phyloP scores from a whole-genome alignment of 35 echinoderm and acorn worm species.

The Holothuria glaberrima region DNA sequence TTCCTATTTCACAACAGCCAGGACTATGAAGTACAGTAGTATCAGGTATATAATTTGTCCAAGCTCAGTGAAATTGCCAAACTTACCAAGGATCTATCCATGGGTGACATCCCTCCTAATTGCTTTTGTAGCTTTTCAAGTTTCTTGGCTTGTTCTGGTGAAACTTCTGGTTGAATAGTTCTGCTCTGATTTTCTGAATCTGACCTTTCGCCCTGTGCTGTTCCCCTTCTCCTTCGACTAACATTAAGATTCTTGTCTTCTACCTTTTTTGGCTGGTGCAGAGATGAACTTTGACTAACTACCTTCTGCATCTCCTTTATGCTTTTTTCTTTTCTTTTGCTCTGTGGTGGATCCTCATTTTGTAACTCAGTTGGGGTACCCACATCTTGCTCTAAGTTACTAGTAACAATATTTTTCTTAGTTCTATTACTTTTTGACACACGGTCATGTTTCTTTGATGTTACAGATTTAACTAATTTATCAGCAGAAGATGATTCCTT shows the following conservation, averaged over 20 bases:
- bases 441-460: background rate
- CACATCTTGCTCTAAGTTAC: no score
- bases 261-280: background rate
- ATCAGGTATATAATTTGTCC: no score
- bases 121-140: background rate
- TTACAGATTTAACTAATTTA: background rate
- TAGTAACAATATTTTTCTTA: background rate
- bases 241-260: background rate
- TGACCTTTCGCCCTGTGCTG: background rate
- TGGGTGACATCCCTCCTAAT: constrained; percentile 3
- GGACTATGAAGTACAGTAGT: no score
- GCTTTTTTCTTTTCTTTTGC: no score
- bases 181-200: background rate
- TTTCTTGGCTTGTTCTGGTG: constrained; percentile 12
- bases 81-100: constrained; percentile 22
- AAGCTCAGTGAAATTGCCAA: no score
- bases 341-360: no score
- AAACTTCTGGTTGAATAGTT: background rate
- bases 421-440: background rate
- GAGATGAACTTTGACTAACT: background rate
- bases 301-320: background rate
- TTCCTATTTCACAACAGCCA: no score
- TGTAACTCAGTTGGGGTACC: no score
- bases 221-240: background rate
- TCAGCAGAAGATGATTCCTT: background rate